Conservation (phyloP, 2,888 invertebrate genomes). For the Xylota sylvarum region DNA sequence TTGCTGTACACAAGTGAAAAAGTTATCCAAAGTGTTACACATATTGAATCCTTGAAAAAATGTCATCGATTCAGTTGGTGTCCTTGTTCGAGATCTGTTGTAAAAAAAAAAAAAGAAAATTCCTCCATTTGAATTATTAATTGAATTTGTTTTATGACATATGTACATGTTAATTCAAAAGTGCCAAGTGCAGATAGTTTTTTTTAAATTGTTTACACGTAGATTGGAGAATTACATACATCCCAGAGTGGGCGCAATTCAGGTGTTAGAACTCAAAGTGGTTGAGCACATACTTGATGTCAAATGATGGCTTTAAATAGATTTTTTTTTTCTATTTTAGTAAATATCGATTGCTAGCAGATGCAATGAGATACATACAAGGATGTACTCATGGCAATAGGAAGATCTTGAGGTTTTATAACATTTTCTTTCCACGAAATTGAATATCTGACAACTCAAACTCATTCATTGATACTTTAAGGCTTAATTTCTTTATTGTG, state of each 20-base stretch:
- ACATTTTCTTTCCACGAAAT: neutral
- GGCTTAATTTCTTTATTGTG: slow-evolving; percentile 63
- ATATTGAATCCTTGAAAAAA: slow-evolving; percentile 48
- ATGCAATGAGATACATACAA: neutral
- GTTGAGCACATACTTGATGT: slow-evolving; percentile 18
- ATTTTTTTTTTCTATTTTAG: slow-evolving; percentile 6
- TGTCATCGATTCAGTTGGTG: slow-evolving; percentile 30
- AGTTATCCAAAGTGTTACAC: slow-evolving; percentile 9
- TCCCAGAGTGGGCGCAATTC: neutral
- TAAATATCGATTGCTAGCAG: slow-evolving; percentile 26
- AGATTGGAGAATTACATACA: slow-evolving; percentile 12
- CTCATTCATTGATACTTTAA: slow-evolving; percentile 13
- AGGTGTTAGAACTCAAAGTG: slow-evolving; percentile 9
- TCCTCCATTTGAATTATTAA: slow-evolving; percentile 55
- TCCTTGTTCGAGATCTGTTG: slow-evolving; percentile 26
- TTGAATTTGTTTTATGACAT: slow-evolving; percentile 53
- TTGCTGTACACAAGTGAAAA: neutral
- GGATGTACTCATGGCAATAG: slow-evolving; percentile 9
- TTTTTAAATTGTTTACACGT: slow-evolving; percentile 25
- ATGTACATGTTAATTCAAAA: no score
- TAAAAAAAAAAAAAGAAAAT: slow-evolving; percentile 12
- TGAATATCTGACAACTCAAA: slow-evolving; percentile 11
- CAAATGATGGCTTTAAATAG: slow-evolving; percentile 29
- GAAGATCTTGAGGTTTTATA: neutral
- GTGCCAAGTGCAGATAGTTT: slow-evolving; percentile 46